These are phyloP conservation scores for Pseudococcus jackbeardsleyi DNA, from an alignment of 2,888 invertebrate species.

Conservation along the genomic window DNA sequence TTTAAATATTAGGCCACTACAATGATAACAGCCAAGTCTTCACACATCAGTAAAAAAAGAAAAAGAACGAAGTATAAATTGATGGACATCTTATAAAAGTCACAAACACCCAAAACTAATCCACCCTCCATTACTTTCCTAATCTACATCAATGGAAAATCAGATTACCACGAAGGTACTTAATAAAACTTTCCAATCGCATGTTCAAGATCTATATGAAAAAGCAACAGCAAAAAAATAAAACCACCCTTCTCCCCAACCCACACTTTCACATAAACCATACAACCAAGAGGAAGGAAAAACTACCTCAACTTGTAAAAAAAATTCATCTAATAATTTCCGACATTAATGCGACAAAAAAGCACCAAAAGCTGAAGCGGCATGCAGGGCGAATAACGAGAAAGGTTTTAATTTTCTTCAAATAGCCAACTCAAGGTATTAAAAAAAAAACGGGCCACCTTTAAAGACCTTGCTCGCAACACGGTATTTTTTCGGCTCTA, in stretches of 20 bases:
- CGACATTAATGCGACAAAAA: too few relatives aligned
- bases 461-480: background rate
- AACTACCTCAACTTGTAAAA: background rate
- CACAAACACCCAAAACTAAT: too few relatives aligned
- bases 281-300: background rate
- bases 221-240: background rate
- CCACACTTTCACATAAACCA: background rate
- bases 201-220: constrained; percentile 10
- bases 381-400: background rate
- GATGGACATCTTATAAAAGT: too few relatives aligned
- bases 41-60: too few relatives aligned
- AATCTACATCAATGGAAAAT: too few relatives aligned
- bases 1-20: too few relatives aligned
- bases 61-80: too few relatives aligned
- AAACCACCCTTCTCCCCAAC: background rate
- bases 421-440: background rate
- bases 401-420: constrained; percentile 13
- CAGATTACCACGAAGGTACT: background rate
- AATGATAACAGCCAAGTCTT: too few relatives aligned
- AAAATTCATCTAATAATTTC: too few relatives aligned
- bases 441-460: background rate
- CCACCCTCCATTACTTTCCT: too few relatives aligned
- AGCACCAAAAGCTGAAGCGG: too few relatives aligned
- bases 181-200: background rate
- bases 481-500: background rate